Evolutionary conservation across 2,113 vertebrate genomes (phyloP), one percentile per base, ranked within the genome.

Genomic region (Cyrtonyx montezumae): DNA sequence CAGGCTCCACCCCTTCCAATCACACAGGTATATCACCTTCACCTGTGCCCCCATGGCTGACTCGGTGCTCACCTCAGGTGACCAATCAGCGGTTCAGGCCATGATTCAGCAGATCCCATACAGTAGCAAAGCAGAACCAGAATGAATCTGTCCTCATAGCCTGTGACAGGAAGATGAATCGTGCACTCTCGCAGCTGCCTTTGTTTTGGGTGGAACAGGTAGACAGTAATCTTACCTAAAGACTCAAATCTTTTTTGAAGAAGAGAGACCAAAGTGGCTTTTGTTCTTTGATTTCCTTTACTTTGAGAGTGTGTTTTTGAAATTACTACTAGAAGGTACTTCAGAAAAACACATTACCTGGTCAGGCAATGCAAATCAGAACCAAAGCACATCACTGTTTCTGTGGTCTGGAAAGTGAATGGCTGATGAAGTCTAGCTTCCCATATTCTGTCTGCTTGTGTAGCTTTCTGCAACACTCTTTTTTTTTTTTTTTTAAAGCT

Each of bases 291-390:
- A 7, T 65, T 70, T 84, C 46, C 21, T 42, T 32, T 68, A 30
- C 23, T 49, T 2, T 4, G 17, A 51, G 43, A 13, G 2, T 16
- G 2, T 16, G 9, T 78, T 5, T 78, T 18, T 79, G 21, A 65
- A 71, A 15, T 49, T 76, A 26, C 20, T 25, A 1, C 18, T 26
- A 19, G 48, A 46, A 76, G 16, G 8, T 51, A 37, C 12, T 30
- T 71, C 2, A 63, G 49, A 40, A 84, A 45, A 87, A 45, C 1
- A 1, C 4, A 1, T 22, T 49, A 6, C 11, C 21, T 82, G 15
- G 6, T 23, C 42, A 37, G 28, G 53, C 28, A 43, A 8, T 0
- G 0, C 3, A 34, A 37, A 8, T 58, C 48, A 40, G 11, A 87
- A 45, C 36, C 25, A 18, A 63, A 53, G 36, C 21, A 46, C 40